Percentiles rank a stretch among this genome's conserved stretches.
Evolutionary conservation across 2,888 invertebrate genomes (phyloP).

Genomic region (Lagria hirta): DNA sequence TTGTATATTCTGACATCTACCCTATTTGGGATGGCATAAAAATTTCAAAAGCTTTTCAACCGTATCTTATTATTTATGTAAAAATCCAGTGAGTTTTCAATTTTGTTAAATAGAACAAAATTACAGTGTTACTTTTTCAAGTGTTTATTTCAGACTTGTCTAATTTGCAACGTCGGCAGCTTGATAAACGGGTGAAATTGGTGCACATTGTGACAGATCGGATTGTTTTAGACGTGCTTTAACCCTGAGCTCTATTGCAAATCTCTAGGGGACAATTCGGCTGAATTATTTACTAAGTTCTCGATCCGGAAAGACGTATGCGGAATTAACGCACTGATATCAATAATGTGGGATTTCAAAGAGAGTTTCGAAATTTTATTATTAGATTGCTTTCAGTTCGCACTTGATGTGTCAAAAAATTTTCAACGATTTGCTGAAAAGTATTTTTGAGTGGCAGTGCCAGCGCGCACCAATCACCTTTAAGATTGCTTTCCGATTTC

Average conservation of each 20-base stretch:
- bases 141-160: too few relatives aligned
- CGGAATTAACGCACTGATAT: conserved; percentile 18
- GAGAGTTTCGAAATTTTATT: too few relatives aligned
- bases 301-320: conserved; percentile 12
- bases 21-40: conserved; percentile 21
- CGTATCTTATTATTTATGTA: conserved; percentile 25
- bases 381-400: too few relatives aligned
- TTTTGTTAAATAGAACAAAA: too few relatives aligned
- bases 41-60: conserved; percentile 18
- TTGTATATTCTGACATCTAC: conserved; percentile 22
- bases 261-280: conserved; percentile 15
- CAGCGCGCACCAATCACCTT: conserved; percentile 28
- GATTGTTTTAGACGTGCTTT: conserved; percentile 8
- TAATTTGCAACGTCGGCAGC: too few relatives aligned
- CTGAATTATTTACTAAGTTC: conserved; percentile 15
- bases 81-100: too few relatives aligned
- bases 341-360: too few relatives aligned
- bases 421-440: conserved; percentile 8
- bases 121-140: too few relatives aligned
- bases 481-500: conserved; percentile 27
- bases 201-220: too few relatives aligned
- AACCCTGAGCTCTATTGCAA: conserved; percentile 16
- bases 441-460: conserved; percentile 23
- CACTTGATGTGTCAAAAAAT: conserved; percentile 12
- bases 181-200: too few relatives aligned